Base-by-base conservation (phyloP, 2,113 vertebrate species). In the Aramus guarauna region DNA sequence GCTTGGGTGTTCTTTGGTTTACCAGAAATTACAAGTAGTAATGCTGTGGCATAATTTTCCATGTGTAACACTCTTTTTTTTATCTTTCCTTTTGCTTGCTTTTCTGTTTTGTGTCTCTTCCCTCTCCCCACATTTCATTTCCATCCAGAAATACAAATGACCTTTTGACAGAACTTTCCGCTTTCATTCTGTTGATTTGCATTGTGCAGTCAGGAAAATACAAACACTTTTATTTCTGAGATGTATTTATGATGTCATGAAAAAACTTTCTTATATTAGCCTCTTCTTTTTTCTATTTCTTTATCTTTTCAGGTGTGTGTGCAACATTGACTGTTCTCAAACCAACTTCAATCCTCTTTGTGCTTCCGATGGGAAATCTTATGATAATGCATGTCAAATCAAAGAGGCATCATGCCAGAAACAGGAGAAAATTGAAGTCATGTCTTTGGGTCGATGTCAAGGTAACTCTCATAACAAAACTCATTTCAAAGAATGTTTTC, bases 351-450 rank as follows among this genome's bases (percentile, higher is more conserved):
- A 99, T 98, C 99, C 99, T 75, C 99, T 99, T 97, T 99, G 99
- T 93, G 99, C 99, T 97, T 99, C 99, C 24, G 99, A 99, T 80
- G 99, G 99, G 93, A 99, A 98, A 96, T 99, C 99, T 95, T 99
- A 99, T 92, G 99, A 99, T 98, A 99, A 99, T 98, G 99, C 99
- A 90, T 99, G 99, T 98, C 99, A 99, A 98, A 99, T 99, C 98
- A 99, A 99, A 98, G 99, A 99, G 98, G 99, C 99, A 8, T 99
- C 99, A 48, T 99, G 99, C 98, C 99, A 99, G 98, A 99, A 99
- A 98, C 99, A 99, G 97, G 99, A 99, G 97, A 99, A 99, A 98
- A 99, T 99, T 98, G 99, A 99, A 98, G 99, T 99, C 98, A 99
- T 99, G 98, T 99, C 99, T 98, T 98, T 99, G 98, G 99, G 99